Base-by-base conservation (phyloP, 2,797 vertebrate species). In the Champsocephalus gunnari region DNA sequence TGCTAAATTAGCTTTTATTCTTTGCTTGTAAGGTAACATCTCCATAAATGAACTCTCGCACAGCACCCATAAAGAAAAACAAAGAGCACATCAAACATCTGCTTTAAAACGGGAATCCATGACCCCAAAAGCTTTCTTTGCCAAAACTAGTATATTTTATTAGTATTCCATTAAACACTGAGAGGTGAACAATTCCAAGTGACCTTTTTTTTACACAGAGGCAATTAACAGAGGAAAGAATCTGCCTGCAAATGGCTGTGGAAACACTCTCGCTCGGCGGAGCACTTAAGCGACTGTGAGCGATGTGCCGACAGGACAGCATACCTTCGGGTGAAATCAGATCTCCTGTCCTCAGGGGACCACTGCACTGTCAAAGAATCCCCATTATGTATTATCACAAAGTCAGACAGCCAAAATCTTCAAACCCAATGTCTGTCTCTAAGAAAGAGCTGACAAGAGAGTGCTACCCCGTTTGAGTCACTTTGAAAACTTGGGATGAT, bases 401-500 rank as follows among this genome's bases (percentile, higher is more conserved):
- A 92, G 88, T 89, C 91, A 89, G 88, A 89, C 87, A 49, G 91
- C 54, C 17, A 78, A 28, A 89, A 89, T 90, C 88, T 90, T 92
- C 87, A 91, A 92, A 91, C 77, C 88, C 86, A 70, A 63, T 82
- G 87, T 91, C 87, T 90, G 79, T 86, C 21, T 21, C 80, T 86
- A 70, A 90, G 90, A 90, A 90, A 89, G 80, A 87, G 89, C 91
- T 92, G 91, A 92, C 91, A 93, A 91, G 88, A 87, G 80, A 85
- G 75, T 19, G 59, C 62, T 5, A 65, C 73, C 55, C 73, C 47
- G n/a, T 80, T 79, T 68, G 76, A 93, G 87, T 91, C 92, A 92
- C 92, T 93, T 93, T 93, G 92, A 93, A 91, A 92, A 92, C 90
- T 89, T 90, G 82, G 34, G 85, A 77, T 68, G 85, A 89, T 92